These are phyloP conservation scores for Carcharodon carcharias DNA, from an alignment of 2,797 vertebrate genomes.

Conservation along the genomic window DNA sequence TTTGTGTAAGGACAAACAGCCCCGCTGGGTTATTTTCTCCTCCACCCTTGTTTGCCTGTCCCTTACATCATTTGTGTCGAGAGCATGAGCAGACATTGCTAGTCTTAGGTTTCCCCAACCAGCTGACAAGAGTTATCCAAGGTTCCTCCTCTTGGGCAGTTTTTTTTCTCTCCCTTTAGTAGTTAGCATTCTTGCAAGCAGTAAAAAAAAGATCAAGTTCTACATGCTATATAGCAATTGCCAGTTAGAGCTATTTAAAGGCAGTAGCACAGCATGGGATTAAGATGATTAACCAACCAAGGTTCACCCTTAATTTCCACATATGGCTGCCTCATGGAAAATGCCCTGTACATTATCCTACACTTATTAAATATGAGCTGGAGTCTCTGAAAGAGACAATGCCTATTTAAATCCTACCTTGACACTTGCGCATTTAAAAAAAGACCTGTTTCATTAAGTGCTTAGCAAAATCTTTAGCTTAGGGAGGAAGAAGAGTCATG, in stretches of 20 bases:
- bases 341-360: neutral
- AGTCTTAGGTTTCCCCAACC: neutral
- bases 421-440: neutral
- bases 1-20: neutral
- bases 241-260: neutral
- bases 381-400: neutral
- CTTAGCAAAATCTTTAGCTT: neutral
- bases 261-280: neutral
- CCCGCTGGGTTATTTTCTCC: neutral
- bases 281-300: neutral
- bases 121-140: neutral
- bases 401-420: neutral
- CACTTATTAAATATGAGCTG: neutral
- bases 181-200: neutral
- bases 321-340: neutral
- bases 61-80: neutral
- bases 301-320: neutral
- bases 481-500: neutral
- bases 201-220: neutral
- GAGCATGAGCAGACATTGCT: neutral
- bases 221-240: neutral
- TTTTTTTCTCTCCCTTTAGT: neutral
- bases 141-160: neutral
- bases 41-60: neutral
- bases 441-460: neutral